Conservation (phyloP, 2,797 vertebrate species). For the Rhinoraja longicauda region DNA sequence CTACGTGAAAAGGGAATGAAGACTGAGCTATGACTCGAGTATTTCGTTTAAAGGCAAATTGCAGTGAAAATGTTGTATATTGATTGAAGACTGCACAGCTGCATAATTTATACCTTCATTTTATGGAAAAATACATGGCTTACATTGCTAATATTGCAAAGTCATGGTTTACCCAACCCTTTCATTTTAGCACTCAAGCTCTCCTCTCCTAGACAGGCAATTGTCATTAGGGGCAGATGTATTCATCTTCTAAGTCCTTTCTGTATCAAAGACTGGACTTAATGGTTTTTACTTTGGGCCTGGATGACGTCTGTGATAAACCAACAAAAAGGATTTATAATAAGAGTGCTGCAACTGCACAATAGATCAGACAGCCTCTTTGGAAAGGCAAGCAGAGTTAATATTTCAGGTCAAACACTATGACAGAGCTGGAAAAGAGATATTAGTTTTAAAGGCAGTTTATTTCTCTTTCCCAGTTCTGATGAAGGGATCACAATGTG, state of each 20-base stretch:
- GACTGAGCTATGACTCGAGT: not conserved
- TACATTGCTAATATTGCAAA: not conserved
- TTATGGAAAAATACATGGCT: not conserved
- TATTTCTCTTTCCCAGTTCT: too few species aligned
- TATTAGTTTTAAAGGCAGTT: too few species aligned
- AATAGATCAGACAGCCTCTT: too few species aligned
- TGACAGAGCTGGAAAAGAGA: too few species aligned
- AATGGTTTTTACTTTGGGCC: not conserved
- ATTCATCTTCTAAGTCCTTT: not conserved
- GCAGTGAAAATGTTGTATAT: not conserved
- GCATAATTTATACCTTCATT: not conserved
- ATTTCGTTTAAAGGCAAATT: not conserved
- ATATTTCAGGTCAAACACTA: too few species aligned
- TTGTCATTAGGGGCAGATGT: not conserved
- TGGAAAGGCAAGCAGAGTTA: too few species aligned
- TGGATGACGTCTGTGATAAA: not conserved
- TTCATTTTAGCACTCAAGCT: not conserved
- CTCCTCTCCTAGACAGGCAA: not conserved
- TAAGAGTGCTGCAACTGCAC: too few species aligned
- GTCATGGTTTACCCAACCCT: not conserved
- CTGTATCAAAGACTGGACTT: not conserved
- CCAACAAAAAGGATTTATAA: not conserved
- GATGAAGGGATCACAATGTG: too few species aligned
- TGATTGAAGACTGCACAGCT: not conserved
- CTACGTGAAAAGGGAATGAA: too few species aligned